These are phyloP conservation scores for Fissipunctia ypsillon DNA, from an alignment of 2,888 invertebrate species.

Conservation along the genomic window DNA sequence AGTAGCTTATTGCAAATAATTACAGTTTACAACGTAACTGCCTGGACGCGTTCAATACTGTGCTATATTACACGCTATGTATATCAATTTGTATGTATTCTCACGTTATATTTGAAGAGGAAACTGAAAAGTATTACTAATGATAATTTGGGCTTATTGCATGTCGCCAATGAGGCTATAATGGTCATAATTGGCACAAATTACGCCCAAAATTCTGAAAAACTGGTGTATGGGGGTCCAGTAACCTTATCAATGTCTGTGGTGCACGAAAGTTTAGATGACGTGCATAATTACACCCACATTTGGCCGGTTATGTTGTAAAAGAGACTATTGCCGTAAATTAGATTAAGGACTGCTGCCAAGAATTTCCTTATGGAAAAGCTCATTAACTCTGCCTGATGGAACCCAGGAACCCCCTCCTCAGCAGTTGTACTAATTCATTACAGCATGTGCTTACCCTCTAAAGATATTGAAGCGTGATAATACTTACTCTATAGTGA, in stretches of 20 bases:
- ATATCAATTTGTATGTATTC: constrained; percentile 33
- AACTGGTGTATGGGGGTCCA: neutral
- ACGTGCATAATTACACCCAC: neutral
- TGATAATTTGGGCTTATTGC: neutral
- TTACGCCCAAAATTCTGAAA: neutral
- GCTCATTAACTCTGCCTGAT: neutral
- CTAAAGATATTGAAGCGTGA: constrained; percentile 10
- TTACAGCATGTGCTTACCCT: constrained; percentile 15
- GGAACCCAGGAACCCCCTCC: neutral
- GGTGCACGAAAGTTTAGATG: neutral
- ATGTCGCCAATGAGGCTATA: neutral
- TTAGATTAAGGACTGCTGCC: neutral
- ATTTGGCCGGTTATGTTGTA: neutral
- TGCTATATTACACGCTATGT: constrained; percentile 35
- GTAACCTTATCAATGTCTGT: neutral
- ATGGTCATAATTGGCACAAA: neutral
- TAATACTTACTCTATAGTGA: constrained; percentile 35
- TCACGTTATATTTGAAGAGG: constrained; percentile 8
- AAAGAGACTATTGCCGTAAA: neutral
- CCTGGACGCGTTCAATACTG: constrained; percentile 34
- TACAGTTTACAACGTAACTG: constrained; percentile 50
- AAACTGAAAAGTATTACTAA: neutral
- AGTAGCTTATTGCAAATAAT: constrained; percentile 60
- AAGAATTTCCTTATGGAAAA: neutral
- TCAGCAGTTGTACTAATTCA: neutral